A percentile compares a stretch with the other conserved stretches of the same genome.
phyloP scores from a whole-genome alignment of 2,797 vertebrate species.

The Alosa sapidissima region DNA sequence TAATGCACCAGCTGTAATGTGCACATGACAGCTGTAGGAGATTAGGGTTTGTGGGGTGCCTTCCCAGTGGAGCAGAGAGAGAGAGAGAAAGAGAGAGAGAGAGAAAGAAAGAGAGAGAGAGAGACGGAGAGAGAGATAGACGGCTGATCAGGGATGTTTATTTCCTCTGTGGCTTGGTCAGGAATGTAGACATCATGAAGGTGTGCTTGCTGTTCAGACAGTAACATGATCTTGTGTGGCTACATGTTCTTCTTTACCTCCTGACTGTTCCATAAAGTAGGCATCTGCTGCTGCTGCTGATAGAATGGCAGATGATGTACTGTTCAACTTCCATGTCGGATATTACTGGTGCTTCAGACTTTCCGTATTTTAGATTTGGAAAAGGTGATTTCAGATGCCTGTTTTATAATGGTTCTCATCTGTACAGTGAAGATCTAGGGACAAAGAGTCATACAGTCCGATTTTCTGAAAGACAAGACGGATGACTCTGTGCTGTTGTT shows the following conservation, averaged over 20 bases:
- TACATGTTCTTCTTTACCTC: background rate
- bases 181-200: constrained; percentile 23
- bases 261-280: background rate
- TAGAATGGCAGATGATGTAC: background rate
- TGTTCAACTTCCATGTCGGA: background rate
- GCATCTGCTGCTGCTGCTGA: background rate
- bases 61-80: background rate
- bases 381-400: constrained; percentile 14
- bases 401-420: background rate
- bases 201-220: constrained; percentile 3
- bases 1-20: constrained; percentile 9
- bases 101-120: background rate
- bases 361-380: background rate
- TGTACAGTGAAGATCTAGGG: background rate
- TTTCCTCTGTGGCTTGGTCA: constrained; percentile 10
- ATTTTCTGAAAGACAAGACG: background rate
- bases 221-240: background rate
- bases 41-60: background rate
- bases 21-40: constrained; percentile 20
- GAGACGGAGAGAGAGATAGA: background rate
- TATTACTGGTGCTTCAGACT: background rate
- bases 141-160: background rate
- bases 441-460: background rate
- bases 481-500: background rate
- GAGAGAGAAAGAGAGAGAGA: background rate